Base-by-base conservation (phyloP, 1,140 invertebrate genomes). In the Potamilus streckersoni region DNA sequence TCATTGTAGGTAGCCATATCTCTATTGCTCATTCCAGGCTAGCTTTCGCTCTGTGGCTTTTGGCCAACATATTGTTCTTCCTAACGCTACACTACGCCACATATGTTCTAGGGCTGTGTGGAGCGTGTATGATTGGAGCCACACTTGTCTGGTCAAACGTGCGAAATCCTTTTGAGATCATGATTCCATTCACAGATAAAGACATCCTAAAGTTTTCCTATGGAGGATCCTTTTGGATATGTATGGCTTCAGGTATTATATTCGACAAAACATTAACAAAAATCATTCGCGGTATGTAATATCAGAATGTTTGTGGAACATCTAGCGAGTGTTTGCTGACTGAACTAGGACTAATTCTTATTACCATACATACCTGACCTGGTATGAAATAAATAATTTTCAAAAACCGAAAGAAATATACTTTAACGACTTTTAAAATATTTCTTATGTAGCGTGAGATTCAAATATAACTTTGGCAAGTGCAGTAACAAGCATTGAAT, bases 221-320 rank as follows among this genome's bases (percentile, higher is more conserved):
- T 64, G 97, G 97, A 27, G 97, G 96, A 95, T 96, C 96, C 89
- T 99, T 95, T 90, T 98, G 96, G 95, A 91, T 98, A 55, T 93
- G 97, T 38, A 89, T 98, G 1, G 92, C 94, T 61, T 94, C 96
- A 83, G 97, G 97, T 96, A 63, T 58, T 17, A 66, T 31, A 56
- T 65, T 59, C 17, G 20, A 15, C 12, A 13, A 56, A 11, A 63
- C 27, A 2, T 68, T 23, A 23, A 5, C 62, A 75, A 23, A 61
- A 31, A n/a, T 2, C 23, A 15, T 17, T 49, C 20, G 12, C 23
- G 49, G 5, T n/a, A 49, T 49, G 16, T 61, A 17, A 31, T 38
- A 1, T 58, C 56, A 60, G 13, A 57, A 23, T n/a, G 15, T 20
- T 20, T 11, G 8, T 8, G 11, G 27, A 17, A 11, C 49, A 2